Evolutionary conservation across 2,888 invertebrate genomes (phyloP), one percentile per base, ranked within the genome.

Genomic region (Troilus luridus): DNA sequence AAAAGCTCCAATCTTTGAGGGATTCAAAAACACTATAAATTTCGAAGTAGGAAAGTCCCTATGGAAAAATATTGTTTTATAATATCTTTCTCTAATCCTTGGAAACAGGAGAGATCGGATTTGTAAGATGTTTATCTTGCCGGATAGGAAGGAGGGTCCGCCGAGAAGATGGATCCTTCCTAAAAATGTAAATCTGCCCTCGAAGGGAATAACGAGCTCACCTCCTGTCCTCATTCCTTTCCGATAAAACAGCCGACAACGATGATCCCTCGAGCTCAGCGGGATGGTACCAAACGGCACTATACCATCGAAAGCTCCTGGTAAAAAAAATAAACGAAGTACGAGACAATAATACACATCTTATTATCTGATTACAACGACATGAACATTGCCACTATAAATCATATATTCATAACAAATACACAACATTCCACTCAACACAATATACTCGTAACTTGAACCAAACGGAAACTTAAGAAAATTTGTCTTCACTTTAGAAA

Each of bases 121-220:
- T 85, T 85, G 85, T 58, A 85, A 85, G 85, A 85, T 77, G 41
- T 77, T 77, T 77, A 77, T 77, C 41, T 85, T 85, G 85, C 56
- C 56, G n/a, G 85, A 56, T 85, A 56, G 85, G 72, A 85, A 56
- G 85, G 72, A 85, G 85, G 21, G 56, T 56, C n/a, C 56, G 85
- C 56, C 85, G 85, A 9, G 10, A 56, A 85, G 85, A 85, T 85
- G 56, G 85, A 58, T 56, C 56, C 85, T 85, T 54, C 85, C 85
- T 85, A 85, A 85, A 85, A 85, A 85, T 85, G 56, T 85, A 85
- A 85, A 58, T 58, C 54, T n/a, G 85, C 56, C 81, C n/a, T 85
- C 85, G 10, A 58, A 56, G 56, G n/a, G 56, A 85, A 85, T 85
- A 85, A 85, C 85, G 85, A 85, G 56, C 56, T 56, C 56, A 56